phyloP scores from a whole-genome alignment of 2,888 invertebrate species.

The Agrochola macilenta region DNA sequence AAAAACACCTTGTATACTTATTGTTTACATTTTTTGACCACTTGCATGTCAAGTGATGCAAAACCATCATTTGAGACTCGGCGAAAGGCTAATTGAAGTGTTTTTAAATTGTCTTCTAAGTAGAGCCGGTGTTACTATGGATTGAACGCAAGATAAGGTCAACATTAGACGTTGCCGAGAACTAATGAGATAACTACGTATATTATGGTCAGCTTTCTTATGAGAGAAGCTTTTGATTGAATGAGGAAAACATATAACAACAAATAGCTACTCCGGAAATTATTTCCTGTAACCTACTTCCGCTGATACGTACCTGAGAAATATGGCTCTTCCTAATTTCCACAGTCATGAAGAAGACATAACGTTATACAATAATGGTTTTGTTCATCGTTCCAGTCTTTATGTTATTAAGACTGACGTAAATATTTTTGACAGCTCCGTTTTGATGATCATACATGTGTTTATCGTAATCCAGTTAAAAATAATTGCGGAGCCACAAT shows the following conservation, averaged over 20 bases:
- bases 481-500: not conserved
- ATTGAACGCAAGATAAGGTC: conserved; percentile 55
- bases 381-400: conserved; percentile 19
- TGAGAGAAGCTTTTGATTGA: conserved; percentile 47
- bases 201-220: conserved; percentile 30
- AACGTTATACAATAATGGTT: conserved; percentile 35
- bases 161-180: conserved; percentile 28
- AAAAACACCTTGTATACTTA: not conserved
- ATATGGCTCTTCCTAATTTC: conserved; percentile 49
- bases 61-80: conserved; percentile 60
- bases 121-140: conserved; percentile 40
- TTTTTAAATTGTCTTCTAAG: conserved; percentile 68
- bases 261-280: conserved; percentile 45
- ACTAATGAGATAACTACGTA: conserved; percentile 40
- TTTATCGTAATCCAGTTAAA: conserved; percentile 3
- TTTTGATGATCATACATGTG: not conserved
- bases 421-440: conserved; percentile 20
- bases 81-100: conserved; percentile 68
- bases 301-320: conserved; percentile 44
- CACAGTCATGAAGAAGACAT: conserved; percentile 39
- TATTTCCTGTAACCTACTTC: conserved; percentile 46
- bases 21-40: not conserved
- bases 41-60: conserved; percentile 6
- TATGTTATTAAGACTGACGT: conserved; percentile 28
- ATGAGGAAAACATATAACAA: conserved; percentile 56